Conservation (phyloP, 2,797 vertebrate species). For the Emydoidea blandingii region DNA sequence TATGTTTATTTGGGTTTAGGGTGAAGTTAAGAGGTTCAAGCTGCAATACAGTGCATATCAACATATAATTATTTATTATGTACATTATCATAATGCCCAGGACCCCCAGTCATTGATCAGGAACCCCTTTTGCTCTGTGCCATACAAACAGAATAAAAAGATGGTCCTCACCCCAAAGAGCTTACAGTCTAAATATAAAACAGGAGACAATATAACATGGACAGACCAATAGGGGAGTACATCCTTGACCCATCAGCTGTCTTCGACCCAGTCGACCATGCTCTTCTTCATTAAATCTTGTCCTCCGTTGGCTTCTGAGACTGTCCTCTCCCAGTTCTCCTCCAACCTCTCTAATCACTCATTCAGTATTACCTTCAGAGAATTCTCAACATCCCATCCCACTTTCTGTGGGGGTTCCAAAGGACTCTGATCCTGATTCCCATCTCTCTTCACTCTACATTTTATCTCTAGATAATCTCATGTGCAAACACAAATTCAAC, state of each 20-base stretch:
- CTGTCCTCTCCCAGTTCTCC: not conserved
- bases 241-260: not conserved
- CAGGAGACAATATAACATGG: not conserved
- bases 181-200: not conserved
- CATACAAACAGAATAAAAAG: not conserved
- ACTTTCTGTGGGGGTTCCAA: not conserved
- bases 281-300: not conserved
- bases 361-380: not conserved
- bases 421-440: not conserved
- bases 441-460: not conserved
- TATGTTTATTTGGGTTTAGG: not conserved
- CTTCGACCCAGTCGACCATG: not conserved
- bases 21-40: rapidly evolving
- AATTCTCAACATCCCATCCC: not conserved
- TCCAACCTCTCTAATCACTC: not conserved
- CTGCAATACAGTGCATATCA: rapidly evolving
- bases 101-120: not conserved
- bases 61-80: not conserved
- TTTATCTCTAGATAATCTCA: not conserved
- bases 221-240: not conserved
- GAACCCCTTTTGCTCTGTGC: not conserved
- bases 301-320: not conserved
- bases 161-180: not conserved
- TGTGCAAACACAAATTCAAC: not conserved
- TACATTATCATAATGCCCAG: not conserved